Percentiles rank a stretch among this genome's conserved stretches.
Evolutionary conservation across 1,140 invertebrate species (phyloP).

Genomic region (Papilio helenus): DNA sequence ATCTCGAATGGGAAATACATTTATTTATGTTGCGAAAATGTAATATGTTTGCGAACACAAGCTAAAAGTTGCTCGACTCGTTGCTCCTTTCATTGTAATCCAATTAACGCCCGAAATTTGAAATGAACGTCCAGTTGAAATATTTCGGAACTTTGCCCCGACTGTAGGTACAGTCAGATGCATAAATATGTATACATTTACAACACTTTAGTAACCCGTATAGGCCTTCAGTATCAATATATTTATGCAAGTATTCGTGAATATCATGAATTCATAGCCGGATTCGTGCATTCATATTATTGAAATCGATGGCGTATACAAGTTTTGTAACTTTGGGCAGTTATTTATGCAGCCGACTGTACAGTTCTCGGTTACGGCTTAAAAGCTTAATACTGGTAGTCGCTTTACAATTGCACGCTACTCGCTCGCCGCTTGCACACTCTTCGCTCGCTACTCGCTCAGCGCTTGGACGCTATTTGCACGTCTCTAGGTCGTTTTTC

Average conservation of each 20-base stretch:
- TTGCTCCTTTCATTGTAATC: background rate
- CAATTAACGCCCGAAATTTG: background rate
- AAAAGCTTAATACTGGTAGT: background rate
- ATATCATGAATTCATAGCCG: too few relatives aligned
- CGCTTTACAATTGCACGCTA: background rate
- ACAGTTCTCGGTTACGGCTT: background rate
- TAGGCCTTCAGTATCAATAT: too few relatives aligned
- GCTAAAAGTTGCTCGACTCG: background rate
- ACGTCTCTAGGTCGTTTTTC: background rate
- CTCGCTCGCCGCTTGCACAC: background rate
- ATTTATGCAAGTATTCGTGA: too few relatives aligned
- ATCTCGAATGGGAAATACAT: background rate
- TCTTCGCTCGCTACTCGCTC: background rate
- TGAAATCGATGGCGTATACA: too few relatives aligned
- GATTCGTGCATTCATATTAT: too few relatives aligned
- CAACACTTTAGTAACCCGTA: too few relatives aligned
- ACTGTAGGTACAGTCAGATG: too few relatives aligned
- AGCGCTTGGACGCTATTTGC: background rate
- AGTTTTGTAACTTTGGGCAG: too few relatives aligned
- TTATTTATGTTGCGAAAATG: background rate
- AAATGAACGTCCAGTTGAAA: constrained; percentile 4
- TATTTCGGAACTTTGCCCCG: background rate
- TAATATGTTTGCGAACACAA: background rate
- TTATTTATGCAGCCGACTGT: background rate
- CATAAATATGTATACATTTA: too few relatives aligned